Percentiles rank a stretch among this genome's conserved stretches.
phyloP scores from a whole-genome alignment of 2,113 vertebrate genomes.

The Onychostruthus taczanowskii region DNA sequence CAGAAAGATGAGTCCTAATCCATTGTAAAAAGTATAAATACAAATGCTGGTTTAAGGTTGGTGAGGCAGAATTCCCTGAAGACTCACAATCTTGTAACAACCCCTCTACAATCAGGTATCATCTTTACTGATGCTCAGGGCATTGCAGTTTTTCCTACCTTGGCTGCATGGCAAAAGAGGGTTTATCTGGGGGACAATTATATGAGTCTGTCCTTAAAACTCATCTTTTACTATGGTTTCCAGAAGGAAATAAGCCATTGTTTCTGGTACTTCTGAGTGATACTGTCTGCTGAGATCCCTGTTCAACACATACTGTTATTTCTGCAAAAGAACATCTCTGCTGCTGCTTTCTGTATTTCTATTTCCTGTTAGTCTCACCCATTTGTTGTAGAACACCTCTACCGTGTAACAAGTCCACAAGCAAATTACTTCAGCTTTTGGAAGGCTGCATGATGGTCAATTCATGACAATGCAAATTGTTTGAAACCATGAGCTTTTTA shows the following conservation, averaged over 20 bases:
- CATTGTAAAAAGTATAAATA: background rate
- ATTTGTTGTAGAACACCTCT: background rate
- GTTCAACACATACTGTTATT: background rate
- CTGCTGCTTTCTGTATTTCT: background rate
- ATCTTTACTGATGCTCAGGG: background rate
- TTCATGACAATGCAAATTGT: background rate
- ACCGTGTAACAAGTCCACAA: background rate
- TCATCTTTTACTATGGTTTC: background rate
- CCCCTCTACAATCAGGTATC: background rate
- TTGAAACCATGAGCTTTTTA: background rate
- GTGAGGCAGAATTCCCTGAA: background rate
- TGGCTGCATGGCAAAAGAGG: background rate
- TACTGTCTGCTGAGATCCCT: background rate
- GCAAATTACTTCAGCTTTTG: background rate
- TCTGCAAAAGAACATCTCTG: background rate
- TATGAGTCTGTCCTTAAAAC: background rate
- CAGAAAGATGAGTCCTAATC: background rate
- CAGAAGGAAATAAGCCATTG: background rate
- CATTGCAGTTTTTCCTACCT: background rate
- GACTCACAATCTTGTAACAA: background rate
- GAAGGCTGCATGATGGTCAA: background rate
- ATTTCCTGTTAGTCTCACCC: background rate
- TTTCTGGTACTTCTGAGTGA: background rate
- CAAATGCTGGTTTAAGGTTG: background rate
- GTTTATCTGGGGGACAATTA: background rate